Base-by-base conservation (phyloP, 2,888 invertebrate genomes). In the Serripes groenlandicus region DNA sequence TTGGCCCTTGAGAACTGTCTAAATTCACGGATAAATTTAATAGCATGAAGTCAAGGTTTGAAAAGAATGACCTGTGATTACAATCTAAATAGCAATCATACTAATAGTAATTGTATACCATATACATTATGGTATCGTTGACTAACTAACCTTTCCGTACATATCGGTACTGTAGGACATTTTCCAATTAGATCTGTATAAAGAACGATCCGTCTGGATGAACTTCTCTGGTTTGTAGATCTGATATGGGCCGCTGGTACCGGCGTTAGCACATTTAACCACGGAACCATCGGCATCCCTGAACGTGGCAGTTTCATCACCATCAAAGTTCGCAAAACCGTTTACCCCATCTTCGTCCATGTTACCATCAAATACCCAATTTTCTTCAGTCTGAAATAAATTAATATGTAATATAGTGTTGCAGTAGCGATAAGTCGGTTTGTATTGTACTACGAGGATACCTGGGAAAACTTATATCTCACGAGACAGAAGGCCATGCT, bases 221-320 rank as follows among this genome's bases (percentile, higher is more conserved):
- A 69, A 69, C 15, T 62, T 75, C 26, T 75, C 79, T 18, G 75
- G 70, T 32, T 79, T 74, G 35, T 60, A 58, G 4, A 75, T 26
- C 34, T 58, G 60, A 15, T 32, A 68, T 5, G 30, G 42, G 1
- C 68, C 64, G 5, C 32, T 42, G 30, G 52, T 42, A 7, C 68
- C 56, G 15, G 26, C 54, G 21, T 15, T 28, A 4, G 76, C 60
- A 64, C 83, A 83, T 9, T 35, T 23, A 0, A 70, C 54, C 0
- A 79, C 76, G 0, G 79, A 83, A 0, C 83, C 75, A 32, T 78
- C 83, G 34, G 26, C 49, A 49, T 83, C 75, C 35, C 78, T 66
- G 78, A 83, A 78, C 42, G 78, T 72, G 0, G 83, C 75, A 1
- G 60, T 30, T 28, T 83, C 83, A 52, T 73, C 75, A n/a, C 49